Percentiles rank a stretch among this genome's conserved stretches.
These are phyloP conservation scores for Cepphus grylle DNA, from an alignment of 2,113 vertebrate species.

Conservation along the genomic window DNA sequence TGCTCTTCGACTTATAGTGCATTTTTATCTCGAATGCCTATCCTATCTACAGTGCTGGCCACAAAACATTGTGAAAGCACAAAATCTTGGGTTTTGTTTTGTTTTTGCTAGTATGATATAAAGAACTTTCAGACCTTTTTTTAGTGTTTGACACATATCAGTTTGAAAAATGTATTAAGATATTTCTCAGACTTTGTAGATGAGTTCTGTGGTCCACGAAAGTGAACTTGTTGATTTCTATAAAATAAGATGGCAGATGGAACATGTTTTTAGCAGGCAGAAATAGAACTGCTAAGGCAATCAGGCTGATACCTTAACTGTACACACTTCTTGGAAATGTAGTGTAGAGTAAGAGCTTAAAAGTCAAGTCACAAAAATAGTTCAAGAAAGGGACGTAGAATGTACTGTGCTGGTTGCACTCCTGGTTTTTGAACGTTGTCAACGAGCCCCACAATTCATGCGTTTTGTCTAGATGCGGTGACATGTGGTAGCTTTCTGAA, in stretches of 20 bases:
- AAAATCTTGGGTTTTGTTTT: background rate
- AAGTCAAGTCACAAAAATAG: background rate
- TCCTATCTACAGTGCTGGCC: background rate
- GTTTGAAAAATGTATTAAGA: background rate
- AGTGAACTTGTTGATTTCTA: slow-evolving; percentile 14
- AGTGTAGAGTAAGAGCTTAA: background rate
- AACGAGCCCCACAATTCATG: background rate
- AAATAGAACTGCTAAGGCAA: background rate
- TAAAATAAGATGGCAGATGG: background rate
- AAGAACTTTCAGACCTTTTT: background rate
- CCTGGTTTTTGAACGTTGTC: background rate
- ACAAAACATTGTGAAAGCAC: background rate
- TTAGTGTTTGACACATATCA: background rate
- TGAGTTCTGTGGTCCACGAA: background rate
- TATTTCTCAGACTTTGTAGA: background rate
- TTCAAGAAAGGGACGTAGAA: background rate
- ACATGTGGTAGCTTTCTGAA: background rate
- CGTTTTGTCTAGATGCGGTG: background rate
- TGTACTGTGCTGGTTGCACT: background rate
- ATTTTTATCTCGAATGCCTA: background rate
- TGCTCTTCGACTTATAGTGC: background rate
- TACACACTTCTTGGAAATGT: background rate
- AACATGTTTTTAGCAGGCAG: background rate
- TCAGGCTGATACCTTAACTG: background rate
- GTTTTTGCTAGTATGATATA: background rate